Conservation (phyloP, 35 echinoderm and acorn worm species). For the Stichopus chloronotus region DNA sequence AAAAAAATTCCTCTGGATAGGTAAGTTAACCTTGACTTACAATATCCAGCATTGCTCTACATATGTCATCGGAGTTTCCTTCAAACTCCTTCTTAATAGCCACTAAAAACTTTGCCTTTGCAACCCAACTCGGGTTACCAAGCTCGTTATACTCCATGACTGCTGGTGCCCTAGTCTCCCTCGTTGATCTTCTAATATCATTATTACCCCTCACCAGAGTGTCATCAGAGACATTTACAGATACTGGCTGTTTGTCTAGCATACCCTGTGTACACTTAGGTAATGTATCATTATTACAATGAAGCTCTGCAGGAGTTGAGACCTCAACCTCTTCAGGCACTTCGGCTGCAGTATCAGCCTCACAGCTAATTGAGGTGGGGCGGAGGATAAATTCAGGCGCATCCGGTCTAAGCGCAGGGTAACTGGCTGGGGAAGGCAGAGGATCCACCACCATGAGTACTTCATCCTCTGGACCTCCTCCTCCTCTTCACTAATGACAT, state of each 20-base stretch:
- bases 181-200: not conserved
- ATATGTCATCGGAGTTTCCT: not conserved
- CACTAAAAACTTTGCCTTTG: not conserved
- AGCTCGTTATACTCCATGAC: not conserved
- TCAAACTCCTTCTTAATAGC: conserved; percentile 16
- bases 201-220: not conserved
- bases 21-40: not conserved
- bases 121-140: not conserved
- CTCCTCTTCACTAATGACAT: not conserved
- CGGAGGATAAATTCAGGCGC: not conserved
- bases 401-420: not conserved
- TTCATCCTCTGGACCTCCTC: not conserved
- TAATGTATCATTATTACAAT: not conserved
- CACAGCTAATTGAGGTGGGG: not conserved
- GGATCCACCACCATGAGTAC: not conserved
- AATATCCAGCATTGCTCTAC: not conserved
- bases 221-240: not conserved
- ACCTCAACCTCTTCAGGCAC: not conserved
- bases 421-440: not conserved
- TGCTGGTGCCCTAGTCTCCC: not conserved
- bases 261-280: not conserved
- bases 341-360: not conserved
- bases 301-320: not conserved
- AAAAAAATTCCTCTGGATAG: too few species aligned
- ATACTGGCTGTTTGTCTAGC: not conserved